Base-by-base conservation (phyloP, 2,888 invertebrate genomes). In the Heteromurus nitidus region DNA sequence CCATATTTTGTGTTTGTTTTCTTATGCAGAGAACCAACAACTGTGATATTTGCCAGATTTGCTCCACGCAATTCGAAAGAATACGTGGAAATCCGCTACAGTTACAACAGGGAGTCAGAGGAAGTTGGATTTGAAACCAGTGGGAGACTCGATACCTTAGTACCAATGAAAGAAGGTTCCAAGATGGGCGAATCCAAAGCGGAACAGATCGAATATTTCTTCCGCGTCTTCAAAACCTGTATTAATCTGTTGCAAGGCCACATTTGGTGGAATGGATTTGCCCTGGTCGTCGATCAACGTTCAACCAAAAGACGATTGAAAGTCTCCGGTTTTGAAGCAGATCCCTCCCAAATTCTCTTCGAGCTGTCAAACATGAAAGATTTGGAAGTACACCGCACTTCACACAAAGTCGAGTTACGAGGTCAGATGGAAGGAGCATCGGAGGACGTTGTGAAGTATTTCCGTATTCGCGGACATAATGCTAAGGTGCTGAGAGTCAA, bases 241-340 rank as follows among this genome's bases (percentile, higher is more conserved):
- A 60, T 80, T 9, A 80, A 80, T 22, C 30, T 47, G 16, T 65
- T 80, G 18, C 60, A 47, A 62, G 80, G 80, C 3, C 60, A 73
- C 28, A 50, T 80, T 11, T 80, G 80, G 80, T 74, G 73, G 80
- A 80, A 80, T 26, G 80, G 80, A n/a, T 80, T 36, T 13, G 73
- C 73, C 13, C 3, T 80, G 0, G n/a, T 74, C 22, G n/a, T 62
- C 24, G 80, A 80, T 20, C 36, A 67, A 36, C 47, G 24, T 11
- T 18, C 44, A 2, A n/a, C 67, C 2, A 73, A 60, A 26, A 68
- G 28, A 5, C 72, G 80, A 0, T n/a, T 80, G 30, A 73, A 74
- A 47, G 28, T 80, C 5, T 47, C 50, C 16, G 80, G 47, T 18
- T 65, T 68, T 36, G 80, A 80, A 53, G 11, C 31, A 1, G 67